Percentiles rank a stretch among this genome's conserved stretches.
These are phyloP conservation scores for Myotis myotis DNA, from an alignment of 2,797 vertebrate species.

Conservation along the genomic window DNA sequence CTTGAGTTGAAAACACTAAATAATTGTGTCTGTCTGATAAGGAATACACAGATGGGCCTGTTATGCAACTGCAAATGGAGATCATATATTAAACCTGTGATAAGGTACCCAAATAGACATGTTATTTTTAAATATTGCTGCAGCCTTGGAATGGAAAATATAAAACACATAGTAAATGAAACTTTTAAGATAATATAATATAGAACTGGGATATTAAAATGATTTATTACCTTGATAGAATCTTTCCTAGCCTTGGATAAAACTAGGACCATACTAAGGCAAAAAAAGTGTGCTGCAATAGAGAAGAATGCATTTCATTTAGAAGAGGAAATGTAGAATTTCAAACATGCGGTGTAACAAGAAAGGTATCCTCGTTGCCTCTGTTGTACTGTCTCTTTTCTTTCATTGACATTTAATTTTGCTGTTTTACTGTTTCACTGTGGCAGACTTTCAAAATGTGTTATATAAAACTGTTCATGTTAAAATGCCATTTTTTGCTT, in stretches of 20 bases:
- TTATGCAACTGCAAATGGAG: slow-evolving; percentile 67
- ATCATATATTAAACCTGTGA: slow-evolving; percentile 72
- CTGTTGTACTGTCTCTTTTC: neutral
- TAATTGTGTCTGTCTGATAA: slow-evolving; percentile 71
- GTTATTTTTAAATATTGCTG: slow-evolving; percentile 72
- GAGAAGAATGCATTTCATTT: slow-evolving; percentile 52
- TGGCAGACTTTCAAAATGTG: slow-evolving; percentile 11
- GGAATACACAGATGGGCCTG: slow-evolving; percentile 51
- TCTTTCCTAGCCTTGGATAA: slow-evolving; percentile 56
- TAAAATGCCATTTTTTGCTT: neutral
- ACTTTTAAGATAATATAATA: slow-evolving; percentile 72
- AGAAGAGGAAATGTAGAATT: neutral
- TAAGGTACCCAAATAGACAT: slow-evolving; percentile 65
- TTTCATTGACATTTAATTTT: slow-evolving; percentile 53
- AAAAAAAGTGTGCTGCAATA: neutral
- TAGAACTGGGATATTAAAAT: slow-evolving; percentile 69
- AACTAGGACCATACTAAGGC: neutral
- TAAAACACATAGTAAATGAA: slow-evolving; percentile 69
- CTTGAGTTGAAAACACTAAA: slow-evolving; percentile 70
- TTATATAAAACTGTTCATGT: slow-evolving; percentile 4
- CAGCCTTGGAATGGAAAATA: slow-evolving; percentile 46
- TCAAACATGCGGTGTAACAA: neutral
- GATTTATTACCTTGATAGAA: slow-evolving; percentile 67
- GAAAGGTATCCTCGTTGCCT: slow-evolving; percentile 20
- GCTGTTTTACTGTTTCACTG: slow-evolving; percentile 34